phyloP scores from a whole-genome alignment of 2,888 invertebrate species.

The Therioaphis trifolii region DNA sequence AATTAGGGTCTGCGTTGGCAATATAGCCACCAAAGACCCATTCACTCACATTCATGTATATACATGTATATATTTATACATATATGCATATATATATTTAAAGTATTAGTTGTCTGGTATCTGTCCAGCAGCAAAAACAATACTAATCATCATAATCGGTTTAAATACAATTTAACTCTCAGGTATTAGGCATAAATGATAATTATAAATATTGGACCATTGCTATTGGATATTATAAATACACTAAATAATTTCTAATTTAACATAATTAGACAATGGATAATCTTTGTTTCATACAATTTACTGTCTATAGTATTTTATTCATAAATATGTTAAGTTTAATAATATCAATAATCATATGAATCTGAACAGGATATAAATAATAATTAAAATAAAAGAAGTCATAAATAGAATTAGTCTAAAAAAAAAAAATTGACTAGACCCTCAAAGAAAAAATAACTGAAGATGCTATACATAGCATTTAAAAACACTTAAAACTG shows the following conservation, averaged over 20 bases:
- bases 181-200: constrained; percentile 31
- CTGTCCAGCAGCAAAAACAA: not conserved
- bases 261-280: constrained; percentile 3
- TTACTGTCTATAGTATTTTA: constrained; percentile 19
- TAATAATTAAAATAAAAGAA: constrained; percentile 28
- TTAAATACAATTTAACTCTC: constrained; percentile 22
- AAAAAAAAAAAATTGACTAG: constrained; percentile 59
- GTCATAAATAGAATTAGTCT: constrained; percentile 52
- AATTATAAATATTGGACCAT: constrained; percentile 52
- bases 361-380: constrained; percentile 40
- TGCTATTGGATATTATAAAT: constrained; percentile 30
- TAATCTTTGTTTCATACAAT: constrained; percentile 23
- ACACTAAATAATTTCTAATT: constrained; percentile 30
- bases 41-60: constrained; percentile 43
- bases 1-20: constrained; percentile 12
- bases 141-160: not conserved
- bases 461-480: not conserved
- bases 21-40: not conserved
- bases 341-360: constrained; percentile 25
- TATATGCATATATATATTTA: constrained; percentile 22
- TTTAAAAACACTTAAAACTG: not conserved
- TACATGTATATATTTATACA: not conserved
- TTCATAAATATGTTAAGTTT: constrained; percentile 30
- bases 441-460: constrained; percentile 36
- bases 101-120: constrained; percentile 21